Evolutionary conservation across 2,113 vertebrate genomes (phyloP).

Genomic region (Coryphaenoides rupestris): DNA sequence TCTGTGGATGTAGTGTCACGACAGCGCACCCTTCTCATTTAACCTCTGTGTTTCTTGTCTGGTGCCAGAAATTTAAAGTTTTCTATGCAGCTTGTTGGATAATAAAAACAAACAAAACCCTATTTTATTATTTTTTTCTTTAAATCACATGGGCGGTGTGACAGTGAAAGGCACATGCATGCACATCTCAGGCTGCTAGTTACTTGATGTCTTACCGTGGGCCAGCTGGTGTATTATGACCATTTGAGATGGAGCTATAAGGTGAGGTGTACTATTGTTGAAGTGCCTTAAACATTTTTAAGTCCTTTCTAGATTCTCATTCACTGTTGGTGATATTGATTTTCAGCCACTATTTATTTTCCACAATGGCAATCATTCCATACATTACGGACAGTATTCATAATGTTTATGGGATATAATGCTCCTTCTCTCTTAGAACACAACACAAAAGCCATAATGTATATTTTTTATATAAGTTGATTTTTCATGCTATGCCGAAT

Average conservation of each 20-base stretch:
- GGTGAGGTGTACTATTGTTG: conserved; percentile 21
- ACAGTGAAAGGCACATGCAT: conserved; percentile 5
- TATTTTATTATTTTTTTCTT: background rate
- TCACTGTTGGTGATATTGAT: conserved; percentile 17
- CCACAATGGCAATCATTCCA: conserved; percentile 54
- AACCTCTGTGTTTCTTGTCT: too few relatives aligned
- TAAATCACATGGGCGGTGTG: background rate
- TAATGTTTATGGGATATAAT: conserved; percentile 17
- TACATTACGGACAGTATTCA: conserved; percentile 36
- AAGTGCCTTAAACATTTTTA: conserved; percentile 57
- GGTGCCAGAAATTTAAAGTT: too few relatives aligned
- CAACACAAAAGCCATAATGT: conserved; percentile 50
- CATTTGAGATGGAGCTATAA: conserved; percentile 10
- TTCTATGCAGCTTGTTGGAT: conserved; percentile 11
- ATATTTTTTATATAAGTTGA: conserved; percentile 16
- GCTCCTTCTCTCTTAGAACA: conserved; percentile 7
- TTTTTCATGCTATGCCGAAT: too few relatives aligned
- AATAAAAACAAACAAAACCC: background rate
- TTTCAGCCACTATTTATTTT: conserved; percentile 21
- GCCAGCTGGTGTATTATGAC: conserved; percentile 9
- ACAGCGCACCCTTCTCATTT: too few relatives aligned
- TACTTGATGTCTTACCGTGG: conserved; percentile 21
- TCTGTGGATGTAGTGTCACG: too few relatives aligned
- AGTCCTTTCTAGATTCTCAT: conserved; percentile 14
- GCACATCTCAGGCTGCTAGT: conserved; percentile 18